Base-by-base conservation (phyloP, 2,113 vertebrate genomes). In the Poeciliopsis prolifica region DNA sequence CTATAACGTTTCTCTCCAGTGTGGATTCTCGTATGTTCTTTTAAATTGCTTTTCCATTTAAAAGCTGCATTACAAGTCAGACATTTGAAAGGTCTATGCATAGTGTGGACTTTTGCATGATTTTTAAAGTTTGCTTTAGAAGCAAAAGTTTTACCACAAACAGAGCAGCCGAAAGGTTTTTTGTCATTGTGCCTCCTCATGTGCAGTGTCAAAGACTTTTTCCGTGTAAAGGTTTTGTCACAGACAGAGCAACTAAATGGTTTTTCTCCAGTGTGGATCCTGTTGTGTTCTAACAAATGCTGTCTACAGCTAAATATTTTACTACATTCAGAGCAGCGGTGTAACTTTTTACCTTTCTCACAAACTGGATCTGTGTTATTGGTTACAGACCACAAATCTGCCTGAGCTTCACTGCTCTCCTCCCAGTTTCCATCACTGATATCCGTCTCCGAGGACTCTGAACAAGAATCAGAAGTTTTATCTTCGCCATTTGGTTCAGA, bases 251-350 rank as follows among this genome's bases (percentile, higher is more conserved):
- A 70, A 26, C 9, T 72, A 37, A 62, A 62, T 9, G 60, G 60
- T 44, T 63, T 72, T 30, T 44, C 70, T 9, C 28, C 70, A 4
- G 28, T 33, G 37, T 72, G 70, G 61, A 72, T 72, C 42, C 60
- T 63, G 7, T 42, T 48, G 12, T 64, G 60, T 11, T 63, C 10
- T 14, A 64, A 28, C 29, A 72, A 62, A 15, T 80, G 75, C 1
- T 70, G 75, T 30, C 74, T 88, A 0, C 77, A 42, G 13, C 54
- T 81, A 7, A 88, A 83, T 7, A 71, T 68, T 24, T 79, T 85
- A 0, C 80, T 83, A 1, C 86, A 85, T 2, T 74, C 75, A 0
- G 78, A 75, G 72, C 86, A 88, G 2, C 54, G 44, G 5, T 81
- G 78, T 0, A 75, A 68, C 67, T 78, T 78, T 42, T 70, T 44